Conservation (phyloP, 1,140 invertebrate species). For the Zaprionus tsacasi region DNA sequence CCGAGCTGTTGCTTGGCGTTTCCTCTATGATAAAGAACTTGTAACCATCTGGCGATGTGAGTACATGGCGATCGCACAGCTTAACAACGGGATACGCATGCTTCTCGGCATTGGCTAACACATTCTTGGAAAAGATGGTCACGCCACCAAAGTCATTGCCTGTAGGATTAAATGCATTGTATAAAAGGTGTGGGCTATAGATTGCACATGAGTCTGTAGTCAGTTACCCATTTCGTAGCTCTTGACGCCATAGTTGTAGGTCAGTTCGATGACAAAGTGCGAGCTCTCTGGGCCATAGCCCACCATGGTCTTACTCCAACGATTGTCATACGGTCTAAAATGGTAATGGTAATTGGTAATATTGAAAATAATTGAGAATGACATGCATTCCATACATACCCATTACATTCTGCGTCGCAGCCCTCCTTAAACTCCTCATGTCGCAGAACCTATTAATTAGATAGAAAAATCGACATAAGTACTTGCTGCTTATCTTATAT, state of each 20-base stretch:
- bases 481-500: constrained; percentile 21
- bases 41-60: constrained; percentile 94
- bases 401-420: constrained; percentile 98
- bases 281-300: constrained; percentile 98
- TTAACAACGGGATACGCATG: constrained; percentile 84
- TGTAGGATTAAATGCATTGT: neutral
- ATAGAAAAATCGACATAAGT: neutral
- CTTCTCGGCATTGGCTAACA: constrained; percentile 89
- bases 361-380: neutral
- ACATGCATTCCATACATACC: constrained; percentile 87
- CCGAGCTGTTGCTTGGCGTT: constrained; percentile 87
- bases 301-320: constrained; percentile 99
- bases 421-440: constrained; percentile 99
- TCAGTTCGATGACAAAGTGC: constrained; percentile 98
- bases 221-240: constrained; percentile 88
- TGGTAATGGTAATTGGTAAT: neutral
- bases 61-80: constrained; percentile 66
- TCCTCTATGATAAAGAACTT: constrained; percentile 92
- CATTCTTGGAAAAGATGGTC: constrained; percentile 92
- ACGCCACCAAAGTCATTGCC: constrained; percentile 96
- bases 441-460: constrained; percentile 90
- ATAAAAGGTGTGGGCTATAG: neutral
- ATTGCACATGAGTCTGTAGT: neutral
- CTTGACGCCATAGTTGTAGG: constrained; percentile 98
- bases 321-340: constrained; percentile 95